phyloP scores from a whole-genome alignment of 2,113 vertebrate species.

The Chelonoidis abingdonii region DNA sequence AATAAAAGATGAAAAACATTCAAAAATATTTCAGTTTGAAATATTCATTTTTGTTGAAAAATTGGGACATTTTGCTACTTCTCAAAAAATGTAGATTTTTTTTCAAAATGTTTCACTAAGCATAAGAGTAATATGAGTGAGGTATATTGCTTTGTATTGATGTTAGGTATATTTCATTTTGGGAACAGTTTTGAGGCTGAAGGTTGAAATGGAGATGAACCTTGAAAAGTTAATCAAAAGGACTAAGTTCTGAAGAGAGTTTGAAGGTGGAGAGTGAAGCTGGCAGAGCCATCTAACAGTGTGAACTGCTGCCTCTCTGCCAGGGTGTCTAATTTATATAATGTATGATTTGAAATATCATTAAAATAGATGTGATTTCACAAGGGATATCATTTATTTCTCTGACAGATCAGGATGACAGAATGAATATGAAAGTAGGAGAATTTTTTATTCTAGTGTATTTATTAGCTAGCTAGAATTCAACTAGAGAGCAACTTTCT shows the following conservation, averaged over 20 bases:
- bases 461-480: background rate
- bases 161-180: background rate
- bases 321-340: slow-evolving; percentile 8
- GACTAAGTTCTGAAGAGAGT: background rate
- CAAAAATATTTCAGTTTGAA: background rate
- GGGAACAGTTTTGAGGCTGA: background rate
- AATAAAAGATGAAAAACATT: background rate
- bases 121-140: background rate
- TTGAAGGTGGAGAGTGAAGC: background rate
- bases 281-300: background rate
- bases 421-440: slow-evolving; percentile 29
- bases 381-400: slow-evolving; percentile 45
- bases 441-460: background rate
- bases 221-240: slow-evolving; percentile 34
- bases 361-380: slow-evolving; percentile 34
- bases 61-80: background rate
- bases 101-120: background rate
- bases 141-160: background rate
- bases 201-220: background rate
- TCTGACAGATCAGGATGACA: background rate
- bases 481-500: background rate
- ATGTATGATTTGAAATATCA: slow-evolving; percentile 3
- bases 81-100: background rate
- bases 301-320: background rate
- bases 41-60: background rate